Conservation (phyloP, 2,113 vertebrate species). For the Prionailurus viverrinus region DNA sequence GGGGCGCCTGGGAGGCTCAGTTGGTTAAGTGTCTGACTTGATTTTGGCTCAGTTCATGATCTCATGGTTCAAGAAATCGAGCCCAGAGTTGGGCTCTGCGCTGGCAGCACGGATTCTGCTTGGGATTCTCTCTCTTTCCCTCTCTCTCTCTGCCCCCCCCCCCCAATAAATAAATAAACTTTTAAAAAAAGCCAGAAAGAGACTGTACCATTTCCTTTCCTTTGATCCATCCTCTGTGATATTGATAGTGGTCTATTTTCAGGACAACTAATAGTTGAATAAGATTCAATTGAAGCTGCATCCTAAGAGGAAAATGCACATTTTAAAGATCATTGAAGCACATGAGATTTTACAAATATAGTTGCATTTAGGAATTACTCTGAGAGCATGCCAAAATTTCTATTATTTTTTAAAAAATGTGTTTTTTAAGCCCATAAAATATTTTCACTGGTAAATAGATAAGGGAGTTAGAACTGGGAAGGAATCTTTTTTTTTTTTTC, state of each 20-base stretch:
- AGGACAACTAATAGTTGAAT: background rate
- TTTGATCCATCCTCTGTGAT: background rate
- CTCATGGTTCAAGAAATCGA: too few relatives aligned
- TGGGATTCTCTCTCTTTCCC: too few relatives aligned
- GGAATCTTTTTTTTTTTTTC: background rate
- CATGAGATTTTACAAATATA: background rate
- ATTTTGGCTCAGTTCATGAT: too few relatives aligned
- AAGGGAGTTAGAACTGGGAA: background rate
- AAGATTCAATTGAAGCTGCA: background rate
- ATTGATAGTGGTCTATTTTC: background rate
- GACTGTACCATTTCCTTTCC: background rate
- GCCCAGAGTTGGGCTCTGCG: too few relatives aligned
- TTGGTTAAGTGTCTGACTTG: too few relatives aligned
- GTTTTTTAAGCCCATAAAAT: background rate
- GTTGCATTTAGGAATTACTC: background rate
- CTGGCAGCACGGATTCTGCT: too few relatives aligned
- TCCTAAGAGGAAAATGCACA: background rate
- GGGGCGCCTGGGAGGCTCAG: too few relatives aligned
- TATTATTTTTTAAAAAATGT: background rate
- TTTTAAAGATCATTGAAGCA: background rate
- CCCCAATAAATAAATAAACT: too few relatives aligned
- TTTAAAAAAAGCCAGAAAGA: background rate
- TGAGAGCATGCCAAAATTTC: background rate
- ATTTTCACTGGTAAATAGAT: background rate
- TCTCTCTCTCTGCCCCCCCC: too few relatives aligned